Conservation (phyloP, 1,140 invertebrate species). For the Pachypeltis micranthus region DNA sequence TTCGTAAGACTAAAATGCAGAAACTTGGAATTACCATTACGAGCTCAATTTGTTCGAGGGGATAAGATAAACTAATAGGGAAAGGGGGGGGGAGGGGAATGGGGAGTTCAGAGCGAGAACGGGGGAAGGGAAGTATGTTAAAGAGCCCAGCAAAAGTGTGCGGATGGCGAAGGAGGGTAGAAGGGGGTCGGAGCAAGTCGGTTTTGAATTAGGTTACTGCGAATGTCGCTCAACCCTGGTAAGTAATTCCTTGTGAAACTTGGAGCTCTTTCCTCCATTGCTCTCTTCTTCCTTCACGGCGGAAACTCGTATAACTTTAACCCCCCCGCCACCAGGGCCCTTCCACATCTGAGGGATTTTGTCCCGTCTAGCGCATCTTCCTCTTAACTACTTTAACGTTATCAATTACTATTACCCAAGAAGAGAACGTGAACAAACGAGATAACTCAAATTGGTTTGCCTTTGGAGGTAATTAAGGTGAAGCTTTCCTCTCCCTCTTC, state of each 20-base stretch:
- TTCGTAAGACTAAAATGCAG: too few relatives aligned
- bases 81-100: too few relatives aligned
- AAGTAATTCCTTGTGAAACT: slow-evolving; percentile 16
- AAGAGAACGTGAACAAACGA: slow-evolving; percentile 15
- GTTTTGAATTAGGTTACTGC: slow-evolving; percentile 15
- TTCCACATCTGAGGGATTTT: slow-evolving; percentile 11
- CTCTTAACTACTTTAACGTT: slow-evolving; percentile 12
- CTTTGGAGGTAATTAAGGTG: slow-evolving; percentile 12
- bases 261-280: background rate
- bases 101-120: too few relatives aligned
- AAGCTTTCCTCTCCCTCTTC: background rate
- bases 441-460: slow-evolving; percentile 13
- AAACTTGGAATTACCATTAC: too few relatives aligned
- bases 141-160: too few relatives aligned
- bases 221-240: slow-evolving; percentile 12
- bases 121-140: too few relatives aligned
- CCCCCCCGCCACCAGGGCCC: background rate
- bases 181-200: too few relatives aligned
- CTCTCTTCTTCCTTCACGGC: slow-evolving; percentile 2
- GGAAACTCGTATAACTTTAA: slow-evolving; percentile 7
- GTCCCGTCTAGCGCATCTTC: background rate
- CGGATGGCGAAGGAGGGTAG: too few relatives aligned
- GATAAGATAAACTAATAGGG: too few relatives aligned
- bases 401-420: slow-evolving; percentile 13
- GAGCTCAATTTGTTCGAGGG: too few relatives aligned